Evolutionary conservation across 2,888 invertebrate species (phyloP).

Genomic region (Thera britannica): DNA sequence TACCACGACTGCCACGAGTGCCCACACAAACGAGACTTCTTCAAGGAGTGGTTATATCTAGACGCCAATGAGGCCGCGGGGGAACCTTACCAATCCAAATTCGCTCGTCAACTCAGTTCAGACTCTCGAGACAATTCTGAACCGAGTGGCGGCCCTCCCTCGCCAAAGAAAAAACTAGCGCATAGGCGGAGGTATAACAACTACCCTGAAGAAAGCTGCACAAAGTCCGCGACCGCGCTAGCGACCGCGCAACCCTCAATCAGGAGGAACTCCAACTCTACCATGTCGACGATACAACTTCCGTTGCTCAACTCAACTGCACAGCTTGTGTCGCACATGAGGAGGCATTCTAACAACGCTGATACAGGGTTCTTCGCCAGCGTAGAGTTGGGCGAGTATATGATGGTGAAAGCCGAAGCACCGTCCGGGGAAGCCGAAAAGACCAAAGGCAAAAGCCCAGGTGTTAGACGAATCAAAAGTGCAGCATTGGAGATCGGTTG

Average conservation of each 20-base stretch:
- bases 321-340: slow-evolving; percentile 79
- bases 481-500: slow-evolving; percentile 89
- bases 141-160: slow-evolving; percentile 77
- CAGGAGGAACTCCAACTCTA: slow-evolving; percentile 86
- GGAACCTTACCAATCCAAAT: slow-evolving; percentile 81
- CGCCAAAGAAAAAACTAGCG: slow-evolving; percentile 72
- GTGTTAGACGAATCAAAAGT: slow-evolving; percentile 88
- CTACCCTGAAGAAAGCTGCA: slow-evolving; percentile 78
- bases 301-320: slow-evolving; percentile 80
- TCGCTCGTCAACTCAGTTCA: slow-evolving; percentile 81
- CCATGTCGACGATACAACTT: slow-evolving; percentile 86
- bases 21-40: slow-evolving; percentile 72
- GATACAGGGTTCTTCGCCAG: slow-evolving; percentile 85
- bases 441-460: slow-evolving; percentile 84
- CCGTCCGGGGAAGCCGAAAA: slow-evolving; percentile 74
- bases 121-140: slow-evolving; percentile 83
- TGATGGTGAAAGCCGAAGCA: slow-evolving; percentile 81
- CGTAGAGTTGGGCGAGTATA: slow-evolving; percentile 80
- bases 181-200: slow-evolving; percentile 74
- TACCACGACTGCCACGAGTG: slow-evolving; percentile 78
- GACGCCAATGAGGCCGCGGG: slow-evolving; percentile 72
- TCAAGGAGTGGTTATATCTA: slow-evolving; percentile 78
- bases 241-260: slow-evolving; percentile 79
- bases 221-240: slow-evolving; percentile 78
- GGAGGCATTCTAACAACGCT: slow-evolving; percentile 86